phyloP scores from a whole-genome alignment of 1,140 invertebrate genomes.

The Lethrus apterus region DNA sequence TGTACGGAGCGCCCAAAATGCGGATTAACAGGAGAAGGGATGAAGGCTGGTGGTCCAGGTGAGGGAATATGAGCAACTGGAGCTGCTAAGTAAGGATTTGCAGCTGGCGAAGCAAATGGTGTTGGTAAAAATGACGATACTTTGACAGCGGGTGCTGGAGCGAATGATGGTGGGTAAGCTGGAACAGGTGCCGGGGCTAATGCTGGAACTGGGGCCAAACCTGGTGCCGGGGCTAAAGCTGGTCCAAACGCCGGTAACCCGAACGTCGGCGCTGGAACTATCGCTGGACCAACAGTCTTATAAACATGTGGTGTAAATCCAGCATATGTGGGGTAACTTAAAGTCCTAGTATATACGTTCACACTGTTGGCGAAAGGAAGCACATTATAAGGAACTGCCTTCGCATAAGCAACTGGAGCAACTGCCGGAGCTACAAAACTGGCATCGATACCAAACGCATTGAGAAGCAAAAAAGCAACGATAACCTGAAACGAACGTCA shows the following conservation, averaged over 20 bases:
- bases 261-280: conserved; percentile 1
- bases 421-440: conserved; percentile 5
- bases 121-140: conserved; percentile 6
- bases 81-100: background rate
- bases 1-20: background rate
- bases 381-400: conserved; percentile 16
- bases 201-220: background rate
- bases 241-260: conserved; percentile 1
- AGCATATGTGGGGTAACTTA: background rate
- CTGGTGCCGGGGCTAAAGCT: background rate
- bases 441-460: conserved; percentile 5
- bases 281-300: background rate
- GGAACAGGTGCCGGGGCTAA: background rate
- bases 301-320: background rate
- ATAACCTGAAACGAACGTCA: conserved; percentile 12
- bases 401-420: conserved; percentile 8
- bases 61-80: background rate
- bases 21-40: background rate
- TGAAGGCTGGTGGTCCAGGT: background rate
- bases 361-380: conserved; percentile 16
- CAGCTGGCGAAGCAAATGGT: conserved; percentile 1
- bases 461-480: conserved; percentile 9
- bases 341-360: conserved; percentile 12
- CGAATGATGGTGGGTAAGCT: background rate
- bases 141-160: background rate